Evolutionary conservation across 2,797 vertebrate species (phyloP).

Genomic region (Labroides dimidiatus): DNA sequence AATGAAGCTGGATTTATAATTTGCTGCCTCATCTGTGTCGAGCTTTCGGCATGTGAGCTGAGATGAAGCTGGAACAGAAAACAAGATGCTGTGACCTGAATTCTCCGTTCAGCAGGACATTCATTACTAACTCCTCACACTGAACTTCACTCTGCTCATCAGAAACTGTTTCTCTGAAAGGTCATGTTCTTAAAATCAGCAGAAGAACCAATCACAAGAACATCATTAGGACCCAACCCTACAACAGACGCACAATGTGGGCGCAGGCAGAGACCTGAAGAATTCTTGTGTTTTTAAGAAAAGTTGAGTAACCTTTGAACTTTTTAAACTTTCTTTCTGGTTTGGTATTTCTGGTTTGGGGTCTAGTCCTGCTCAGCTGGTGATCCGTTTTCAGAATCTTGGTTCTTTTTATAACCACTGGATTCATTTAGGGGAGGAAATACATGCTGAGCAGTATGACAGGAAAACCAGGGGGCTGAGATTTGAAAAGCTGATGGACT

Average conservation of each 20-base stretch:
- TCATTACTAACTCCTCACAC: neutral
- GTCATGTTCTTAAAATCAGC: constrained; percentile 22
- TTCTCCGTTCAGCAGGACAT: neutral
- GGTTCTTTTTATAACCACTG: neutral
- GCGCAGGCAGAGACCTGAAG: neutral
- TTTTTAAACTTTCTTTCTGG: neutral
- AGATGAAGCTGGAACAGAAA: neutral
- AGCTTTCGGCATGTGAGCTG: neutral
- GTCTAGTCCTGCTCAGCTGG: neutral
- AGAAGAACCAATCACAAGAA: constrained; percentile 37
- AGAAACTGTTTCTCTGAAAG: constrained; percentile 4
- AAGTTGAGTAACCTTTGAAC: neutral
- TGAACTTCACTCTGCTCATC: neutral
- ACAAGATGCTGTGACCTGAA: constrained; percentile 3
- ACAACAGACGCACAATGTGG: constrained; percentile 1
- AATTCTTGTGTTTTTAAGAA: neutral
- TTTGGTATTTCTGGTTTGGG: neutral
- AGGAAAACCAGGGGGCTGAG: constrained; percentile 9
- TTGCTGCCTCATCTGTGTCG: neutral
- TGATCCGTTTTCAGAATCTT: neutral
- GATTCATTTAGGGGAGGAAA: neutral
- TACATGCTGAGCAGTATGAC: neutral
- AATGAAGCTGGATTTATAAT: neutral
- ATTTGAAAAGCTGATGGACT: neutral
- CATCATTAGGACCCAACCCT: constrained; percentile 9